phyloP scores from a whole-genome alignment of 2,888 invertebrate genomes.

The Melolontha melolontha region DNA sequence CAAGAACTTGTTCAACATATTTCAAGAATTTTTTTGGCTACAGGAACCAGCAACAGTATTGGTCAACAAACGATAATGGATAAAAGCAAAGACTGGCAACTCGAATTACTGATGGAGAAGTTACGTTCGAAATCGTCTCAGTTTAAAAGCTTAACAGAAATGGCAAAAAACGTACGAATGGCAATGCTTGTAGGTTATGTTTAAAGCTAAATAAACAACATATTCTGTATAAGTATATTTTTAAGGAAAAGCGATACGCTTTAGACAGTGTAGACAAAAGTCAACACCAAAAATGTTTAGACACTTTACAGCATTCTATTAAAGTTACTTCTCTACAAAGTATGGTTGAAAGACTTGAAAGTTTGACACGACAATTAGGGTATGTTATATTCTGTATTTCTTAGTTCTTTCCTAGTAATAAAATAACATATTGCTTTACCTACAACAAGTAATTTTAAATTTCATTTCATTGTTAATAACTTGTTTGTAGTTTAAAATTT shows the following conservation, averaged over 20 bases:
- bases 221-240: slow-evolving; percentile 47
- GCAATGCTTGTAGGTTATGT: slow-evolving; percentile 78
- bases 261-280: slow-evolving; percentile 87
- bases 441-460: background rate
- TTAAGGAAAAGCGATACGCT: slow-evolving; percentile 89
- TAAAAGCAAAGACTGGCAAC: slow-evolving; percentile 80
- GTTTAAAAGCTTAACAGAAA: slow-evolving; percentile 85
- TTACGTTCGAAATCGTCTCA: slow-evolving; percentile 86
- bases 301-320: slow-evolving; percentile 92
- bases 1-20: slow-evolving; percentile 25
- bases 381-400: slow-evolving; percentile 57
- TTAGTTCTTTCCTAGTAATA: too few species aligned
- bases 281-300: slow-evolving; percentile 90
- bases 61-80: slow-evolving; percentile 60
- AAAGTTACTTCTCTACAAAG: slow-evolving; percentile 93
- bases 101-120: slow-evolving; percentile 92
- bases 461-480: background rate
- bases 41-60: slow-evolving; percentile 23
- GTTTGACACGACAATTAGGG: slow-evolving; percentile 90
- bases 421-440: too few species aligned
- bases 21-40: slow-evolving; percentile 8
- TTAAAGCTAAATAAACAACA: slow-evolving; percentile 1
- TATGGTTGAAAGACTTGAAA: slow-evolving; percentile 91
- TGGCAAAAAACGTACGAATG: slow-evolving; percentile 89
- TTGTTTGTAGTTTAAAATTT: slow-evolving; percentile 80